Evolutionary conservation across 1,140 invertebrate species (phyloP).

Genomic region (Camponotus vicinus): DNA sequence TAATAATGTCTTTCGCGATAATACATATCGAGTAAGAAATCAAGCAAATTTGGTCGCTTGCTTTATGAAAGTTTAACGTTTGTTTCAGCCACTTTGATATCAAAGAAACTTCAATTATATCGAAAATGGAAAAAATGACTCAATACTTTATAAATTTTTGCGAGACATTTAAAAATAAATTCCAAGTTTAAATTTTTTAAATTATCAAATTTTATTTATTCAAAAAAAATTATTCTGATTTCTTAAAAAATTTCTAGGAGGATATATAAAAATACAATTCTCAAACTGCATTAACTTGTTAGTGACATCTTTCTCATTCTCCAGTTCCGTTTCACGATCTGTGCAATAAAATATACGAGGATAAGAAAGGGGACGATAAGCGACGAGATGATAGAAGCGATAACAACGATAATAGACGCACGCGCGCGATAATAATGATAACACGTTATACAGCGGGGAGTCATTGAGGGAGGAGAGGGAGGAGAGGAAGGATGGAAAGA

Average conservation of each 20-base stretch:
- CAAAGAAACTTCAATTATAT: slow-evolving; percentile 14
- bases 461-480: slow-evolving; percentile 1
- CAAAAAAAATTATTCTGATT: not conserved
- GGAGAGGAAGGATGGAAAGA: not conserved
- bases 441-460: slow-evolving; percentile 15
- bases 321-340: slow-evolving; percentile 7
- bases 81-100: not conserved
- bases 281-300: slow-evolving; percentile 5
- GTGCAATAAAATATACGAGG: slow-evolving; percentile 31
- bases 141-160: slow-evolving; percentile 5
- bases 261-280: not conserved
- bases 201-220: not conserved
- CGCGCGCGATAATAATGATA: slow-evolving; percentile 55
- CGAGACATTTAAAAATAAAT: not conserved
- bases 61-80: not conserved
- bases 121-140: not conserved
- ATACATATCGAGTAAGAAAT: not conserved
- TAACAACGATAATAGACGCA: slow-evolving; percentile 39
- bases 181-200: not conserved
- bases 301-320: slow-evolving; percentile 23
- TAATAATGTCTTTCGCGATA: slow-evolving; percentile 27
- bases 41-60: not conserved
- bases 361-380: slow-evolving; percentile 1
- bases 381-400: slow-evolving; percentile 33
- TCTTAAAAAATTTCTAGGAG: not conserved